These are phyloP conservation scores for Bombyx mori DNA, from an alignment of 1,140 invertebrate species.

Conservation along the genomic window DNA sequence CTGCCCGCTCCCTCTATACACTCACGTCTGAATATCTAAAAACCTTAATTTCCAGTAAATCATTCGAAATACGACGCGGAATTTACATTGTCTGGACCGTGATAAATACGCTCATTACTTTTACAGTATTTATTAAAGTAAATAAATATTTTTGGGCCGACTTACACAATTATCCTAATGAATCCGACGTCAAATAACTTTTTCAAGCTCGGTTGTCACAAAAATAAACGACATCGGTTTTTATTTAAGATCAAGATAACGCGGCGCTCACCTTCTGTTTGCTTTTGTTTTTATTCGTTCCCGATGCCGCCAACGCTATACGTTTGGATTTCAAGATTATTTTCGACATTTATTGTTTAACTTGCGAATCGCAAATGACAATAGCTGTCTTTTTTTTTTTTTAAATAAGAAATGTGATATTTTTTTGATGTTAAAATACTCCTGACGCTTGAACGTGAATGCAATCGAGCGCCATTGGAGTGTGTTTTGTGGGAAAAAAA, in stretches of 20 bases:
- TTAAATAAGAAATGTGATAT: not conserved
- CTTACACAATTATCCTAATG: constrained; percentile 17
- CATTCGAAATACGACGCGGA: not conserved
- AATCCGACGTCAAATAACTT: constrained; percentile 14
- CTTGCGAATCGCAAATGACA: constrained; percentile 23
- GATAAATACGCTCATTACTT: constrained; percentile 1
- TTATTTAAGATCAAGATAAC: constrained; percentile 24
- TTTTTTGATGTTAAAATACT: not conserved
- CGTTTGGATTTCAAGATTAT: constrained; percentile 33
- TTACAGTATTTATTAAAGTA: constrained; percentile 1
- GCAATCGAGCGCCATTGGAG: not conserved
- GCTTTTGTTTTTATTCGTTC: constrained; percentile 23
- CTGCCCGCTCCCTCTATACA: not conserved
- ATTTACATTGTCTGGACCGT: not conserved
- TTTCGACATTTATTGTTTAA: constrained; percentile 32
- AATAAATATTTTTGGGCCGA: constrained; percentile 6
- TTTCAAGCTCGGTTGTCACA: constrained; percentile 7
- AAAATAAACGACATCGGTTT: constrained; percentile 25
- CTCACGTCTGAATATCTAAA: constrained; percentile 10
- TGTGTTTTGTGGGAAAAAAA: constrained; percentile 9
- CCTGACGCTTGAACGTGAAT: not conserved
- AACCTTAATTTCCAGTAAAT: not conserved
- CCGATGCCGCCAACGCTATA: constrained; percentile 19
- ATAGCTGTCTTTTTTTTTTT: not conserved
- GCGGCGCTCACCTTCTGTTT: constrained; percentile 17